Base-by-base conservation (phyloP, 2,113 vertebrate genomes). In the Connochaetes taurinus region DNA sequence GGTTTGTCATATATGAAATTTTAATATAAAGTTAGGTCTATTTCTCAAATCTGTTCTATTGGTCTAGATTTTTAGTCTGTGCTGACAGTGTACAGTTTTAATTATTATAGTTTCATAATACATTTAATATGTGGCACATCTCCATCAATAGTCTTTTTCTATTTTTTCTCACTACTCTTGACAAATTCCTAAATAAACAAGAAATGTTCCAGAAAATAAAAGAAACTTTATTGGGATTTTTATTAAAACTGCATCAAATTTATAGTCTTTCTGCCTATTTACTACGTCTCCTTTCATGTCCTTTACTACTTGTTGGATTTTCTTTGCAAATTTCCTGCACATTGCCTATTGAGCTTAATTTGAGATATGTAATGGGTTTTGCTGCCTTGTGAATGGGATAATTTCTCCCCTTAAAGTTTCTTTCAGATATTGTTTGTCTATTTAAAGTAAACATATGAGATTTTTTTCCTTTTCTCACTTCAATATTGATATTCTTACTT, bases 381-480 rank as follows among this genome's bases (percentile, higher is more conserved):
- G 31, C 33, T 90, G 80, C 82, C 94, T 74, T 76, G 14, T 95
- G 45, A 97, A 82, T 97, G 31, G 27, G 43, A 52, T 87, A 16
- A 84, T 92, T 95, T 84, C 64, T 94, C 83, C 53, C 64, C 84
- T 81, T 87, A 90, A 74, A 57, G 12, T 93, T 87, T 95, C 94
- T 89, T 94, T 80, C 90, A 83, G 58, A 52, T 86, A 85, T 55
- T 74, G 14, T 45, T 78, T 95, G 81, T 89, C 80, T 78, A 53
- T 94, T 88, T 97, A 97, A 89, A 89, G 91, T 14, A 74, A 88
- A 84, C 31, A 58, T 85, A 50, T 50, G n/a, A 96, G 53, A 74
- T 33, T n/a, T 92, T n/a, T n/a, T 12, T 33, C 29, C 15, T 62
- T 62, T n/a, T 88, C 52, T 97, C 40, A 52, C 33, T 88, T 91